Conservation (phyloP, 2,888 invertebrate species). For the Allolobophora icterica region DNA sequence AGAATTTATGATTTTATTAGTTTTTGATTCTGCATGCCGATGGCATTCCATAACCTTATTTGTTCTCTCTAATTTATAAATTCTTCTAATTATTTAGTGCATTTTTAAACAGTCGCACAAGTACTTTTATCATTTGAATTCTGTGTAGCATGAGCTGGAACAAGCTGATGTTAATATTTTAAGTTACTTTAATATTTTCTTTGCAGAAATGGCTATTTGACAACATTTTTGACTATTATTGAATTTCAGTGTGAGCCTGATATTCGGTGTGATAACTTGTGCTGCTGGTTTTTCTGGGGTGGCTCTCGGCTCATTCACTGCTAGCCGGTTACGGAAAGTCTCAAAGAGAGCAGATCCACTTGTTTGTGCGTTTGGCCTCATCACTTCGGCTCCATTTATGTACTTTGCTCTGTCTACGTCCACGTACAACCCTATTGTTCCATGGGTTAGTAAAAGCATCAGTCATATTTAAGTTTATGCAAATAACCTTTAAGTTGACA, state of each 20-base stretch:
- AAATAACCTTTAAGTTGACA: neutral
- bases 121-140: neutral
- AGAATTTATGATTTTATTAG: no score
- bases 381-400: slow-evolving; percentile 85
- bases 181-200: neutral
- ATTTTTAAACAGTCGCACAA: neutral
- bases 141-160: neutral
- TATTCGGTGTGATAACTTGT: slow-evolving; percentile 92
- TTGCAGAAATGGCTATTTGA: neutral
- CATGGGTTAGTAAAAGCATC: slow-evolving; percentile 72
- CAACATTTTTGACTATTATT: neutral
- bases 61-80: neutral
- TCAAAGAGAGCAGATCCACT: slow-evolving; percentile 81
- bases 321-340: slow-evolving; percentile 53
- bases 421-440: slow-evolving; percentile 71
- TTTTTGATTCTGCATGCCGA: no score
- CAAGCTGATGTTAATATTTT: neutral
- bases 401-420: slow-evolving; percentile 80
- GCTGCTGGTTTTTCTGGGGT: slow-evolving; percentile 90
- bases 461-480: neutral
- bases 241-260: slow-evolving; percentile 32
- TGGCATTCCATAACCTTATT: neutral
- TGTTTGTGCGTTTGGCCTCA: slow-evolving; percentile 87
- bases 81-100: neutral
- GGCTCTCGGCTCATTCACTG: slow-evolving; percentile 77